A percentile compares a stretch with the other conserved stretches of the same genome.
phyloP scores from a whole-genome alignment of 1,140 invertebrate species.

The Zaprionus tsacasi region DNA sequence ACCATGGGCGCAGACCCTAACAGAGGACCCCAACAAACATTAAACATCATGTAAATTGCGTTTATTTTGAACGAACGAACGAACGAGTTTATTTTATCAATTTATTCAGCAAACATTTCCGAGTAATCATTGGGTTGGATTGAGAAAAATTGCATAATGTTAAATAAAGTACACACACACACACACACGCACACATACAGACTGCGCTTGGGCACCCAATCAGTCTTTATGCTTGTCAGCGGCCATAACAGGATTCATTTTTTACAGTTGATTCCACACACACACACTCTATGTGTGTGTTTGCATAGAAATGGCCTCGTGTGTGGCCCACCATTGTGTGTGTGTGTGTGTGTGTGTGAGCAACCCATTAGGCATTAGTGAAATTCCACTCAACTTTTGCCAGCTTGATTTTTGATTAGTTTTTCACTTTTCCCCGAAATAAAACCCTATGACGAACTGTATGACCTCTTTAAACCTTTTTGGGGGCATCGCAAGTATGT shows the following conservation, averaged over 20 bases:
- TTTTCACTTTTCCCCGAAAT: conserved; percentile 2
- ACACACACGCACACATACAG: conserved; percentile 1
- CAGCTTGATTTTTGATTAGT: conserved; percentile 3
- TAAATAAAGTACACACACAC: conserved; percentile 12
- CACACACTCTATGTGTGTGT: not conserved
- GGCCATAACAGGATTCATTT: conserved; percentile 31
- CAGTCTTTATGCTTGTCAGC: conserved; percentile 33
- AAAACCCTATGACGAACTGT: not conserved
- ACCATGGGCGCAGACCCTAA: not conserved
- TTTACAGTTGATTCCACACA: conserved; percentile 17
- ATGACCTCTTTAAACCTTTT: not conserved
- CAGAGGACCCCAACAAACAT: conserved; percentile 55
- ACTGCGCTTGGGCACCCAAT: conserved; percentile 11
- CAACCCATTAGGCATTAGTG: conserved; percentile 5
- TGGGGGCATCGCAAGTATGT: not conserved
- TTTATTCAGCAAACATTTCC: conserved; percentile 61
- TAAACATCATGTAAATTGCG: conserved; percentile 74
- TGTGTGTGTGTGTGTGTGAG: conserved; percentile 1
- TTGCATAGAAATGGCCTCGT: conserved; percentile 5
- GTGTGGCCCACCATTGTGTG: not conserved
- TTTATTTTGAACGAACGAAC: conserved; percentile 36
- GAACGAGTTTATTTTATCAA: conserved; percentile 63
- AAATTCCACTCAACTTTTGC: not conserved
- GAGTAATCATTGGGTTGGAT: conserved; percentile 28
- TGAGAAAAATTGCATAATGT: conserved; percentile 31